These are phyloP conservation scores for Chelidonichthys spinosus DNA, from an alignment of 2,797 vertebrate genomes.

Conservation along the genomic window DNA sequence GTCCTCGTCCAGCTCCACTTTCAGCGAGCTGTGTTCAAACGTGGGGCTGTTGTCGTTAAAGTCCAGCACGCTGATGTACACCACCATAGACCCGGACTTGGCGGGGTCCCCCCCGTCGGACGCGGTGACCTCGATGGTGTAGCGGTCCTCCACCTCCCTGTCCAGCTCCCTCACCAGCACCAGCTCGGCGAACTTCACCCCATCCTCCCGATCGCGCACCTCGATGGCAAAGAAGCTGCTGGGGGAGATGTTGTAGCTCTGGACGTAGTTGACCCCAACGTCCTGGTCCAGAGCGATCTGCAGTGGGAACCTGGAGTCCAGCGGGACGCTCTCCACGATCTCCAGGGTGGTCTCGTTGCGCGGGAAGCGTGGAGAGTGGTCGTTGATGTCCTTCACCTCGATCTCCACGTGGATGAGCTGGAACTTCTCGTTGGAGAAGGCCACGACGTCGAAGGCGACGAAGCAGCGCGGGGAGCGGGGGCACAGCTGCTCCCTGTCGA, in stretches of 20 bases:
- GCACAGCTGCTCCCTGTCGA: slow-evolving; percentile 81
- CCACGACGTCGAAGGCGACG: slow-evolving; percentile 83
- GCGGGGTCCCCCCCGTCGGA: slow-evolving; percentile 81
- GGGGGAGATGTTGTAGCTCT: slow-evolving; percentile 81
- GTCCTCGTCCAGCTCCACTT: slow-evolving; percentile 84
- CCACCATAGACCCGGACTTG: slow-evolving; percentile 75
- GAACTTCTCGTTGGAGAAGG: slow-evolving; percentile 83
- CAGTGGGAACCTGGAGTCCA: slow-evolving; percentile 80
- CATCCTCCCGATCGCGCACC: slow-evolving; percentile 76
- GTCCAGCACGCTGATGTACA: slow-evolving; percentile 83
- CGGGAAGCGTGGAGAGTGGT: slow-evolving; percentile 81
- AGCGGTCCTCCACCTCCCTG: slow-evolving; percentile 82
- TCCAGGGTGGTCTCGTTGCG: slow-evolving; percentile 80
- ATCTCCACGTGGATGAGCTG: slow-evolving; percentile 87
- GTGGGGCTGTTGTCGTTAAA: slow-evolving; percentile 88
- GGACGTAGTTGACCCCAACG: slow-evolving; percentile 85
- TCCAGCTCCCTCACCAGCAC: slow-evolving; percentile 80
- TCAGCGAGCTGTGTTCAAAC: slow-evolving; percentile 80
- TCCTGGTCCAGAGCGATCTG: slow-evolving; percentile 84
- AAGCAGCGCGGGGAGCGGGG: slow-evolving; percentile 77
- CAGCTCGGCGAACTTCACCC: slow-evolving; percentile 78
- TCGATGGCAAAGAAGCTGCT: slow-evolving; percentile 77
- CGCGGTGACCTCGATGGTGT: slow-evolving; percentile 79
- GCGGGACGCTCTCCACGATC: slow-evolving; percentile 78
- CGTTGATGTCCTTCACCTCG: slow-evolving; percentile 87